A percentile compares a stretch with the other conserved stretches of the same genome.
Evolutionary conservation across 2,113 vertebrate genomes (phyloP).

Genomic region (Erythrocercus mccallii): DNA sequence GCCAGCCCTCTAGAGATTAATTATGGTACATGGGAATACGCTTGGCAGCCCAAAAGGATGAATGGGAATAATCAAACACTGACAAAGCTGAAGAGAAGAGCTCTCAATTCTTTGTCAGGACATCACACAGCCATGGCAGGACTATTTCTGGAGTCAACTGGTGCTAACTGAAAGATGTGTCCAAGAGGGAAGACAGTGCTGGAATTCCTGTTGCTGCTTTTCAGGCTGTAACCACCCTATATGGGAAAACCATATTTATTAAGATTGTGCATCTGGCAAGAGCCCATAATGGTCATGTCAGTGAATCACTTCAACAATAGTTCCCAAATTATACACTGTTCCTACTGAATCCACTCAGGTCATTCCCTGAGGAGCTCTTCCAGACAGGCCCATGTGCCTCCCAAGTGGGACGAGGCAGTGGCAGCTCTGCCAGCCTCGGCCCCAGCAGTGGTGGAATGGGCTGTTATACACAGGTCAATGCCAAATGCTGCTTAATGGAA

Average conservation of each 20-base stretch:
- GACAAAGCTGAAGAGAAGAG: neutral
- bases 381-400: neutral
- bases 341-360: neutral
- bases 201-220: neutral
- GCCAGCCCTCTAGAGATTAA: neutral
- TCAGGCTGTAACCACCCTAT: neutral
- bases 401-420: neutral
- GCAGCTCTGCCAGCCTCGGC: neutral
- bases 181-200: neutral
- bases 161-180: neutral
- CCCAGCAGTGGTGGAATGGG: neutral
- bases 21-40: neutral
- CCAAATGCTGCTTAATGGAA: neutral
- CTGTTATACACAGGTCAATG: neutral
- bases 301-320: neutral
- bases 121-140: neutral
- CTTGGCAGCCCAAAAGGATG: neutral
- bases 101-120: neutral
- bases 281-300: neutral
- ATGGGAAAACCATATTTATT: neutral
- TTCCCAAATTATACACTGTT: neutral
- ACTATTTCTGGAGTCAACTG: neutral
- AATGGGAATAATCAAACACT: neutral
- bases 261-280: neutral
- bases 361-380: neutral